Evolutionary conservation across 2,113 vertebrate genomes (phyloP).

Genomic region (Formicarius rufipectus): DNA sequence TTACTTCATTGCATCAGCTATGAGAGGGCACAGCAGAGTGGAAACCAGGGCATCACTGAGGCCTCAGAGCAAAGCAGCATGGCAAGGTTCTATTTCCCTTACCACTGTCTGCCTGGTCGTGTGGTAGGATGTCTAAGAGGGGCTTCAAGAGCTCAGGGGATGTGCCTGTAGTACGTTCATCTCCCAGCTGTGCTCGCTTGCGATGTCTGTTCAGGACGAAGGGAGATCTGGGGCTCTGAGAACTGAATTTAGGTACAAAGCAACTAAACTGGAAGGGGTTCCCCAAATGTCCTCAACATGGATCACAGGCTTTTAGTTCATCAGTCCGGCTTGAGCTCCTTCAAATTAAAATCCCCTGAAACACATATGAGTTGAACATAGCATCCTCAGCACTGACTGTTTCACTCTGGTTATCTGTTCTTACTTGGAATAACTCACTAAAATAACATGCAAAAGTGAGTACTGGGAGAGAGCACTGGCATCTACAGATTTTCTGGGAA

Average conservation of each 20-base stretch:
- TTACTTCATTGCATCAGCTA: rapidly evolving
- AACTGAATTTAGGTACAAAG: not conserved
- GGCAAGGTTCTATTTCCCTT: not conserved
- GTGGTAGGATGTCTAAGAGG: not conserved
- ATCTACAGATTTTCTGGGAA: not conserved
- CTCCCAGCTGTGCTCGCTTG: not conserved
- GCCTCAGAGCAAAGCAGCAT: not conserved
- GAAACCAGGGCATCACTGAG: not conserved
- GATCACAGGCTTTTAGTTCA: not conserved
- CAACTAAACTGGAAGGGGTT: not conserved
- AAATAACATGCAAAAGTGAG: not conserved
- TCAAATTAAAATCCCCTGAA: not conserved
- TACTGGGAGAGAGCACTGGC: not conserved
- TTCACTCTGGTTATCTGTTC: not conserved
- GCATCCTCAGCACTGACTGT: not conserved
- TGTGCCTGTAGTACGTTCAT: not conserved
- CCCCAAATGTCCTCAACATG: not conserved
- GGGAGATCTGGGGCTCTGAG: not conserved
- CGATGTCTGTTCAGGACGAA: not conserved
- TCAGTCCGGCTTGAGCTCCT: not conserved
- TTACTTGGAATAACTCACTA: not conserved
- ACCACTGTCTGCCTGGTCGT: not conserved
- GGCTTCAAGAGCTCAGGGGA: not conserved
- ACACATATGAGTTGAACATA: rapidly evolving
- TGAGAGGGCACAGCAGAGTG: not conserved